Evolutionary conservation across 2,113 vertebrate genomes (phyloP).

Genomic region (Colaptes auratus): DNA sequence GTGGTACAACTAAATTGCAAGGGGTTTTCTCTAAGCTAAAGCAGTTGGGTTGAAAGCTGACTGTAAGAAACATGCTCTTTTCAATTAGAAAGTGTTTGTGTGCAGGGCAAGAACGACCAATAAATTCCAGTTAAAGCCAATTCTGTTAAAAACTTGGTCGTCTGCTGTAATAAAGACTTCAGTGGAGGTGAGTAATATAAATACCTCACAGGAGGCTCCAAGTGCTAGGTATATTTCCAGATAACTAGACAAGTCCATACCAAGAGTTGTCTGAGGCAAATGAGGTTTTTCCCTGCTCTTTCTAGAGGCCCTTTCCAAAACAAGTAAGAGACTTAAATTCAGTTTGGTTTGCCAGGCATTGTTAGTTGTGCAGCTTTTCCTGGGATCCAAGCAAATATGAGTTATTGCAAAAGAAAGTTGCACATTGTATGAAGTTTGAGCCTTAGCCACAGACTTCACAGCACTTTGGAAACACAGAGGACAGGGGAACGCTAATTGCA

Average conservation of each 20-base stretch:
- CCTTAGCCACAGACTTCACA: neutral
- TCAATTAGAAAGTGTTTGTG: slow-evolving; percentile 48
- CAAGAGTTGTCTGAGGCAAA: neutral
- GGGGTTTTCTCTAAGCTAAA: neutral
- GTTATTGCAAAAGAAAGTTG: neutral
- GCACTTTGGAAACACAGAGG: neutral
- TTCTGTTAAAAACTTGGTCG: slow-evolving; percentile 10
- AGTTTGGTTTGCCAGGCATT: neutral
- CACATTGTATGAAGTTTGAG: neutral
- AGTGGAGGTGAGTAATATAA: neutral
- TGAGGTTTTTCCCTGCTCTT: neutral
- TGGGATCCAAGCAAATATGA: neutral
- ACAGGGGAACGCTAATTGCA: neutral
- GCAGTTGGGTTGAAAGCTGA: neutral
- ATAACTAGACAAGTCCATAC: neutral
- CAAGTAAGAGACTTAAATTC: neutral
- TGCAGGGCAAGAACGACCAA: neutral
- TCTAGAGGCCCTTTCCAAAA: neutral
- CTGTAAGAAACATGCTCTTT: slow-evolving; percentile 3
- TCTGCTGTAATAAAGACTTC: slow-evolving; percentile 32
- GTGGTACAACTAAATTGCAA: neutral
- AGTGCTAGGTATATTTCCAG: neutral
- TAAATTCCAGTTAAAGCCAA: slow-evolving; percentile 33
- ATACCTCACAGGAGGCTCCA: neutral
- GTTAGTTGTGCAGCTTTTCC: neutral